Evolutionary conservation across 2,113 vertebrate species (phyloP), one percentile per base, ranked within the genome.

Genomic region (Archilochus colubris): DNA sequence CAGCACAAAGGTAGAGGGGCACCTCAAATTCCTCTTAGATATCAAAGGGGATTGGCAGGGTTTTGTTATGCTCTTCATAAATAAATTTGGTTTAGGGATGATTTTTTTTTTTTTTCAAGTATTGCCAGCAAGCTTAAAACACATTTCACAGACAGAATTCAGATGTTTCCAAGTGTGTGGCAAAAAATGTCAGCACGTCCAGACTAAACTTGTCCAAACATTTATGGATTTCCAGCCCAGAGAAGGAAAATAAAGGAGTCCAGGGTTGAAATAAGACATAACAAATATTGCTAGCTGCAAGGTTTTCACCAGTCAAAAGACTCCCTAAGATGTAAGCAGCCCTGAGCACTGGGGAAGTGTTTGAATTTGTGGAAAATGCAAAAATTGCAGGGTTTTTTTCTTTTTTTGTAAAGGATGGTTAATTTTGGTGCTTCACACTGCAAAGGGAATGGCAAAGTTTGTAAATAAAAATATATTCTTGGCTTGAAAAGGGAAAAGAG

Each of bases 61-160:
- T 24, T 96, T 97, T 93, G 33, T 68, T 81, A 78, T 40, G 57
- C 82, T 92, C 76, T 82, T 96, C 79, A 81, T 68, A 94, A 97
- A 88, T 24, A 88, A 91, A 96, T 86, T 89, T 79, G 46, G 48
- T 89, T 89, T 43, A 79, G 81, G 57, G 40, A 11, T 40, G 40
- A 40, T 40, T 77, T 91, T 67, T 38, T 27, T 0, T 0, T 80
- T 62, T 93, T 55, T 15, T 50, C 69, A 36, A 70, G 88, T 30
- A 48, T 53, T 63, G 66, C 64, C 61, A 77, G 68, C 79, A 64
- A 73, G 76, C 61, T 85, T 85, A 64, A 97, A 95, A 94, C 64
- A 89, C 88, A n/a, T 85, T 69, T 78, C 64, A 57, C 55, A 87
- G 90, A 61, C 66, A 54, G 75, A 83, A 91, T 48, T 89, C 51